Base-by-base conservation (phyloP, 2,113 vertebrate species). In the Fulmarus glacialis region DNA sequence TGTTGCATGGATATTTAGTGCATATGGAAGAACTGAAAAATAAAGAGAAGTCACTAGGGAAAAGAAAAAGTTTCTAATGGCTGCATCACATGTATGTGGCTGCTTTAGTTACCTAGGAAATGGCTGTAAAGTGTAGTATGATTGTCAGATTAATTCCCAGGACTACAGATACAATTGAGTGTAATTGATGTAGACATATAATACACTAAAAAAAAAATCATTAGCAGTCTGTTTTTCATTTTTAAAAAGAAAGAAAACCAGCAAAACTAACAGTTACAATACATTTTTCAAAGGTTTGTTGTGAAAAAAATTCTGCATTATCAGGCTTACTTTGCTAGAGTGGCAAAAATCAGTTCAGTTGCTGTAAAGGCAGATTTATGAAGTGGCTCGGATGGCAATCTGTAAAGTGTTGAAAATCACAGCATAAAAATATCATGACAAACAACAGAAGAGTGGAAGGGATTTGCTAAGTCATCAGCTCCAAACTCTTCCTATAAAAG, bases 401-500 rank as follows among this genome's bases (percentile, higher is more conserved):
- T 91, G 68, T 55, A 75, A 88, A 95, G 68, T 91, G 83, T 78
- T 95, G 95, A 95, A 93, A 95, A 95, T 77, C 60, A 89, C 36
- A 89, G 92, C 34, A 56, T 84, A 92, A 96, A 93, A 97, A 93
- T 95, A 92, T 64, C 30, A 78, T 85, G 55, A 95, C 67, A 87
- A 87, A 75, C 38, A 92, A 74, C 40, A 89, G 56, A 93, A 87
- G 62, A 93, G 15, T 87, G 53, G 62, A 87, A 87, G 24, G 17
- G 84, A 93, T 85, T 93, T 96, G 70, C 66, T 94, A 95, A 93
- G 34, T 94, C 91, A 96, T 96, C 81, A 91, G 18, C 91, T 87
- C 36, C 53, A 91, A 93, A 79, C 19, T 83, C 45, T 43, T 68
- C 12, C 40, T 95, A 68, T 82, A 56, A 95, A 87, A 94, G 22